phyloP scores from a whole-genome alignment of 2,113 vertebrate genomes.

The Hymenochirus boettgeri region DNA sequence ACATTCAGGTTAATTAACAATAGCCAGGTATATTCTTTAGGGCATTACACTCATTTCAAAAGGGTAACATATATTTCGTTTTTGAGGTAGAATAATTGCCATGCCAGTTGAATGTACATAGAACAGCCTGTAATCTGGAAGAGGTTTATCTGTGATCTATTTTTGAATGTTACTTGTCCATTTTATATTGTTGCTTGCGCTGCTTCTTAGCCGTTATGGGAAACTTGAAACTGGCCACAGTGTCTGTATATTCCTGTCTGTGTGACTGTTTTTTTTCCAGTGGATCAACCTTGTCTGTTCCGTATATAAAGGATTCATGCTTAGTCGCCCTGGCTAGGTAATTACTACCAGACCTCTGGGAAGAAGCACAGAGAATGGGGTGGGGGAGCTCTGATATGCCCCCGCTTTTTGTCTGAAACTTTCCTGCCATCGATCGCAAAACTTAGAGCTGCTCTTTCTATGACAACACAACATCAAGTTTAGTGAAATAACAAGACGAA shows the following conservation, averaged over 20 bases:
- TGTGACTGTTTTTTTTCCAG: slow-evolving; percentile 12
- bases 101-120: neutral
- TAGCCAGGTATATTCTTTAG: too few relatives aligned
- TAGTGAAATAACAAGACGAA: slow-evolving; percentile 11
- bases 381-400: neutral
- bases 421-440: slow-evolving; percentile 29
- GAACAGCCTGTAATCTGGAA: too few relatives aligned
- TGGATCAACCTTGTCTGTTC: slow-evolving; percentile 21
- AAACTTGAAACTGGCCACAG: neutral
- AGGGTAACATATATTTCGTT: too few relatives aligned
- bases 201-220: too few relatives aligned
- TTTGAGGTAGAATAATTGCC: too few relatives aligned
- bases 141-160: neutral
- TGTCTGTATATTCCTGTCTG: neutral
- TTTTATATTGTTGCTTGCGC: too few relatives aligned
- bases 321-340: slow-evolving; percentile 35
- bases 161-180: too few relatives aligned
- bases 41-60: neutral
- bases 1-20: too few relatives aligned
- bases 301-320: slow-evolving; percentile 35
- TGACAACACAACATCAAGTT: slow-evolving; percentile 12
- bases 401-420: slow-evolving; percentile 17
- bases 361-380: neutral
- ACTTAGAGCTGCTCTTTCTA: slow-evolving; percentile 24
- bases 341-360: slow-evolving; percentile 21